Conservation (phyloP, 1,140 invertebrate genomes). For the Drosophila erecta region DNA sequence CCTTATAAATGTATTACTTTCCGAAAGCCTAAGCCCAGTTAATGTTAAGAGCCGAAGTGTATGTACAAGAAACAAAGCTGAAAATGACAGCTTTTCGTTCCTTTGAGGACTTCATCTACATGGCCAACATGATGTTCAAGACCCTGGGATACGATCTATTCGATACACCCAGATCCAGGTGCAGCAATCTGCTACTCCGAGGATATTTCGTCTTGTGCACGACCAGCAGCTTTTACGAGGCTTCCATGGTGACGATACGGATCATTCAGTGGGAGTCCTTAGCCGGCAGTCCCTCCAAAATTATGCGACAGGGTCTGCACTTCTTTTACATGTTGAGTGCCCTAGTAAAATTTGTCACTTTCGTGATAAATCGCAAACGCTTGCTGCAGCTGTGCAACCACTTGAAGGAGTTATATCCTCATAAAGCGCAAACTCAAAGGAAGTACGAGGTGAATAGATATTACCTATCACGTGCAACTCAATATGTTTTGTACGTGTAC, state of each 20-base stretch:
- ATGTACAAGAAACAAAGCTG: background rate
- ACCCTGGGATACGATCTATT: slow-evolving; percentile 58
- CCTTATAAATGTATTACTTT: slow-evolving; percentile 31
- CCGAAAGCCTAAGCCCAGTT: slow-evolving; percentile 18
- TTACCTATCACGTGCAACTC: slow-evolving; percentile 30
- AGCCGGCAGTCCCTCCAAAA: slow-evolving; percentile 22
- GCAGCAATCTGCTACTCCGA: slow-evolving; percentile 18
- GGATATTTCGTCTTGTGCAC: slow-evolving; percentile 29
- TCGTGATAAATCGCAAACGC: slow-evolving; percentile 27
- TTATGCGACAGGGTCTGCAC: slow-evolving; percentile 41
- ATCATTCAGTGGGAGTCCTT: slow-evolving; percentile 42
- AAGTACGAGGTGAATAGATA: slow-evolving; percentile 42
- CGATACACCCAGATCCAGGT: slow-evolving; percentile 20
- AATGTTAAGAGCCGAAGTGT: slow-evolving; percentile 8
- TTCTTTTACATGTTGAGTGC: slow-evolving; percentile 47
- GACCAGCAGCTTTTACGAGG: slow-evolving; percentile 30
- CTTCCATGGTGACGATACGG: slow-evolving; percentile 24
- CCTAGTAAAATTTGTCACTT: slow-evolving; percentile 40
- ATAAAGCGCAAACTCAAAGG: background rate
- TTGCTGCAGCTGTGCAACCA: slow-evolving; percentile 11
- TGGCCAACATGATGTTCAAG: slow-evolving; percentile 48
- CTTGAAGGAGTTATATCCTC: slow-evolving; percentile 36
- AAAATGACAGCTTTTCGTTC: slow-evolving; percentile 7
- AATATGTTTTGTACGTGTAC: slow-evolving; percentile 36
- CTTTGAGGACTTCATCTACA: slow-evolving; percentile 52